Base-by-base conservation (phyloP, 2,113 vertebrate species). In the Brachypteracias leptosomus region DNA sequence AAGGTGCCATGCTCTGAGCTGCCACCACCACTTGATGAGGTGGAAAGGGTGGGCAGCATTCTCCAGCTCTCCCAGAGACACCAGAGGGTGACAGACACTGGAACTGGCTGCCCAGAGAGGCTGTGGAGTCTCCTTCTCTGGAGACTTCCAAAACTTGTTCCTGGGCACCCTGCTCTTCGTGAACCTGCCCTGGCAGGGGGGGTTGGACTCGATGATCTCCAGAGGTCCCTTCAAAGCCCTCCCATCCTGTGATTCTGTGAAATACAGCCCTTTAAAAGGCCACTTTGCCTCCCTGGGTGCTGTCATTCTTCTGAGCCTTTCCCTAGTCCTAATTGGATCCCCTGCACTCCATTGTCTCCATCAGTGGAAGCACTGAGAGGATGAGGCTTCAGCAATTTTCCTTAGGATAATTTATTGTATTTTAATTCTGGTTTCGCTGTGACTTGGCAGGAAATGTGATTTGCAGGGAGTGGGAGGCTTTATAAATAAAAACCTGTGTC, bases 351-450 rank as follows among this genome's bases (percentile, higher is more conserved):
- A 1, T 62, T 88, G 52, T 78, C 57, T 89, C 77, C 10, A 38
- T 93, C 59, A 29, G 31, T 58, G 59, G 78, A 75, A 84, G 40
- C 62, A 63, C 81, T 93, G 62, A 24, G 31, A 54, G 31, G 42
- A 13, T 52, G 49, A 85, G 51, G 66, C 52, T 88, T 89, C 31
- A 57, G 42, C 42, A 55, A 13, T 77, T 59, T 74, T 70, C 49
- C 73, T 75, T 54, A 33, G 2, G 8, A 7, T 76, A 82, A 49
- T 89, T 85, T 47, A 74, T 71, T 55, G 46, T 62, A 28, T 70
- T 96, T 96, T 91, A 86, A 91, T 94, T 93, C 86, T 57, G 33
- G 7, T 86, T 91, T 82, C 44, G 51, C 70, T 17, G 49, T 78
- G 74, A 35, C 66, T 95, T 85, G 71, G 83, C 89, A 89, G 77